Percentiles rank a stretch among this genome's conserved stretches.
Evolutionary conservation across 2,113 vertebrate genomes (phyloP).

Genomic region (Seriola quinqueradiata): DNA sequence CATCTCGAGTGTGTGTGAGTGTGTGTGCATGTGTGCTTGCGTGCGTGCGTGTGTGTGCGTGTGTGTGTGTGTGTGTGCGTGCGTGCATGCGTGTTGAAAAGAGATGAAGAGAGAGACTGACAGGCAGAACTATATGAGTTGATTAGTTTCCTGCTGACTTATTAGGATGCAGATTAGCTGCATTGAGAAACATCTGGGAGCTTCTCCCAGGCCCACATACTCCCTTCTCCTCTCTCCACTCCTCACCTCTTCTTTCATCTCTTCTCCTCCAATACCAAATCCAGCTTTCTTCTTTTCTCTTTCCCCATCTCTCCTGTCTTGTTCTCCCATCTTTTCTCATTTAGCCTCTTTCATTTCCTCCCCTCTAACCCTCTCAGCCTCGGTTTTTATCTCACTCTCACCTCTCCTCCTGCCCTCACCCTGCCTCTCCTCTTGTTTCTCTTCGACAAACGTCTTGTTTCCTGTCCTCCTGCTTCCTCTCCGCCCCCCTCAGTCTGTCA

Average conservation of each 20-base stretch:
- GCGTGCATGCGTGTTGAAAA: slow-evolving; percentile 27
- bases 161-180: slow-evolving; percentile 85
- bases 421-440: slow-evolving; percentile 28
- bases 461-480: slow-evolving; percentile 36
- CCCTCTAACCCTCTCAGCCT: slow-evolving; percentile 22
- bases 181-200: slow-evolving; percentile 84
- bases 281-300: slow-evolving; percentile 12
- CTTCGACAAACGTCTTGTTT: slow-evolving; percentile 35
- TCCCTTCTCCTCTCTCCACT: slow-evolving; percentile 34
- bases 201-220: slow-evolving; percentile 61
- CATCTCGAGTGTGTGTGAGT: neutral
- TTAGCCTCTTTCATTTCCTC: slow-evolving; percentile 25
- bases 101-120: slow-evolving; percentile 65
- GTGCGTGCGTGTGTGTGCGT: slow-evolving; percentile 32
- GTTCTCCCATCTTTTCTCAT: slow-evolving; percentile 6
- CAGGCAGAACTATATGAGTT: slow-evolving; percentile 79
- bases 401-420: slow-evolving; percentile 32
- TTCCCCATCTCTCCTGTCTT: slow-evolving; percentile 2
- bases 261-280: slow-evolving; percentile 25
- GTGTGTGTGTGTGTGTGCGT: slow-evolving; percentile 22
- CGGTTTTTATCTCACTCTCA: slow-evolving; percentile 32
- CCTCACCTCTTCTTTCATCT: slow-evolving; percentile 49
- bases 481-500: slow-evolving; percentile 40
- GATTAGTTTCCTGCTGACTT: slow-evolving; percentile 83
- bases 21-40: slow-evolving; percentile 21